Evolutionary conservation across 2,797 vertebrate species (phyloP).

Genomic region (Chromobotia macracanthus): DNA sequence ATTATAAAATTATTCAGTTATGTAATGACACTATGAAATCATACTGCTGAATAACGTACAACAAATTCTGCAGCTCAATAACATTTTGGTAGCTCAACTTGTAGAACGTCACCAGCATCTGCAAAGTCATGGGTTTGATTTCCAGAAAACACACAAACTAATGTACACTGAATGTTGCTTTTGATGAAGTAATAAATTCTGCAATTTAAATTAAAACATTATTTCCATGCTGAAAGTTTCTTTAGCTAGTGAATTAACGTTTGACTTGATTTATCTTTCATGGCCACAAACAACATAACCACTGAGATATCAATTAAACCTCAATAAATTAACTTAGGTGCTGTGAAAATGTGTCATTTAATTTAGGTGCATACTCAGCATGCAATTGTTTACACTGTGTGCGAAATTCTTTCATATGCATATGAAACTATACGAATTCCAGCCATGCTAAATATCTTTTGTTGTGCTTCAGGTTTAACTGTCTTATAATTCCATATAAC

Average conservation of each 20-base stretch:
- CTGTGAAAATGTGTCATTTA: too few species aligned
- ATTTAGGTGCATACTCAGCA: too few species aligned
- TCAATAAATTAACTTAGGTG: too few species aligned
- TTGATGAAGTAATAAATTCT: neutral
- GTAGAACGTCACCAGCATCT: neutral
- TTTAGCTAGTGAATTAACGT: neutral
- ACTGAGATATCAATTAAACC: neutral
- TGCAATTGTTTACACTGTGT: neutral
- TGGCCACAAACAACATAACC: neutral
- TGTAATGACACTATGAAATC: neutral
- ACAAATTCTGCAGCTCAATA: neutral
- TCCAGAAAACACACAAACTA: neutral
- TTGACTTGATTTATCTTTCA: too few species aligned
- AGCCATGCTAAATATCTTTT: neutral
- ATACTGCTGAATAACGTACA: neutral
- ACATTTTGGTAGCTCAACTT: neutral
- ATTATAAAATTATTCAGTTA: neutral
- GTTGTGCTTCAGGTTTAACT: slow-evolving; percentile 3
- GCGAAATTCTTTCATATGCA: neutral
- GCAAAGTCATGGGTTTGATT: neutral
- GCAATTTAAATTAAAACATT: neutral
- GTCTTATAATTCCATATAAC: slow-evolving; percentile 28
- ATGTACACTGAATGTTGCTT: slow-evolving; percentile 1
- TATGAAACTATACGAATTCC: neutral
- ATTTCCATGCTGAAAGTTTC: neutral